Base-by-base conservation (phyloP, 2,888 invertebrate genomes). In the Ophion slaviceki region DNA sequence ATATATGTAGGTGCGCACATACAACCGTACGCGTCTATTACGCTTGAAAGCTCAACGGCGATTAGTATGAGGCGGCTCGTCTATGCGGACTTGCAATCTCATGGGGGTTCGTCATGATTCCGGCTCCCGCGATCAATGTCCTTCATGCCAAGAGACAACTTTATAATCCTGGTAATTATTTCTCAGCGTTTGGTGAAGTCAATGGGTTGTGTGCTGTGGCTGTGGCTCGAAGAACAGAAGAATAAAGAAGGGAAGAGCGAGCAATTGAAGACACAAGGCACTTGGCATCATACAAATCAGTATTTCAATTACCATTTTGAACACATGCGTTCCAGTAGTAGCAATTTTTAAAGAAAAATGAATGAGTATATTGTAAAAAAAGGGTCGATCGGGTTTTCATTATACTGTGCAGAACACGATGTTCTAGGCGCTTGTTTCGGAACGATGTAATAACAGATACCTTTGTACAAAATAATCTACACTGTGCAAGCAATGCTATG, bases 401-500 rank as follows among this genome's bases (percentile, higher is more conserved):
- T 14, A 11, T 14, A 14, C 47, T 68, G 47, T 11, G 47, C 14
- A 47, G 17, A 32, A 32, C 24, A 47, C 4, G 32, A 40, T 24
- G 32, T 28, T 75, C 14, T n/a, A 20, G 59, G 40, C 8, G 28
- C 62, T 62, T n/a, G 45, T 61, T 66, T 59, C 6, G 45, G n/a
- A 74, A 74, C 45, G 61, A 66, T 24, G 57, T 53, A 10, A 47
- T 14, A 47, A 57, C 3, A 17, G 24, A 59, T 11, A 62, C 71
- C 61, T 45, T n/a, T 59, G 59, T 17, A 47, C 47, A n/a, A 47
- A 78, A 47, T n/a, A 6, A 24, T 47, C 11, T 61, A 80, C 75
- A 70, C 71, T 84, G 80, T 86, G 82, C 76, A 87, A 84, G 86
- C 87, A 88, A 89, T 87, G 87, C 86, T 85, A 87, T 72, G 82